A percentile compares a stretch with the other conserved stretches of the same genome.
Evolutionary conservation across 2,797 vertebrate species (phyloP).

Genomic region (Monodelphis domestica): DNA sequence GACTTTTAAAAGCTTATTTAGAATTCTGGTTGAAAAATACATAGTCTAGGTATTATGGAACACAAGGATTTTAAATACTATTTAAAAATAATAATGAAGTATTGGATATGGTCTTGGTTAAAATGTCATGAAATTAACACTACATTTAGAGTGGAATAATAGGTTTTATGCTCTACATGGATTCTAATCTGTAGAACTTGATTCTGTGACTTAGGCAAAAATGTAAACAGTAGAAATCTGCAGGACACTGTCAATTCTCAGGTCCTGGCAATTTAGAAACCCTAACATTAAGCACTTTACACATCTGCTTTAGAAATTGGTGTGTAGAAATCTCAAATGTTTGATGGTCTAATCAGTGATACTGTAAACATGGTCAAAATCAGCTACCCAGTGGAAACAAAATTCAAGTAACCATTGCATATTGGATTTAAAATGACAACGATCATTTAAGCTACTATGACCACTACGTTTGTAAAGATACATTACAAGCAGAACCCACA

Average conservation of each 20-base stretch:
- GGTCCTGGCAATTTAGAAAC: constrained; percentile 60
- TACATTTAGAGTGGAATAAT: constrained; percentile 60
- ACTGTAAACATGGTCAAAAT: constrained; percentile 81
- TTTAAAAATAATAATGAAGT: constrained; percentile 44
- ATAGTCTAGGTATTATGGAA: constrained; percentile 61
- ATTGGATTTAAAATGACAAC: constrained; percentile 70
- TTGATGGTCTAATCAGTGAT: constrained; percentile 52
- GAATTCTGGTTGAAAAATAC: constrained; percentile 72
- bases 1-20: constrained; percentile 75
- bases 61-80: constrained; percentile 51
- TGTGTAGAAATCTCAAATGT: constrained; percentile 22
- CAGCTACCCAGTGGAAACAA: constrained; percentile 75
- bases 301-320: constrained; percentile 46
- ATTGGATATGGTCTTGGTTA: constrained; percentile 58
- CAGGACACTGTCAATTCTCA: constrained; percentile 47
- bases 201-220: constrained; percentile 48
- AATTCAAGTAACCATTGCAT: constrained; percentile 84
- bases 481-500: constrained; percentile 71
- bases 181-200: not conserved
- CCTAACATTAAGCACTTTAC: constrained; percentile 44
- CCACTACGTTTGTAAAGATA: constrained; percentile 72
- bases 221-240: constrained; percentile 35
- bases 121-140: constrained; percentile 68
- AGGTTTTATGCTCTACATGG: constrained; percentile 3
- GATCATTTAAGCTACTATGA: constrained; percentile 57